Evolutionary conservation across 2,888 invertebrate species (phyloP), one percentile per base, ranked within the genome.

Genomic region (Drosophila quinaria): DNA sequence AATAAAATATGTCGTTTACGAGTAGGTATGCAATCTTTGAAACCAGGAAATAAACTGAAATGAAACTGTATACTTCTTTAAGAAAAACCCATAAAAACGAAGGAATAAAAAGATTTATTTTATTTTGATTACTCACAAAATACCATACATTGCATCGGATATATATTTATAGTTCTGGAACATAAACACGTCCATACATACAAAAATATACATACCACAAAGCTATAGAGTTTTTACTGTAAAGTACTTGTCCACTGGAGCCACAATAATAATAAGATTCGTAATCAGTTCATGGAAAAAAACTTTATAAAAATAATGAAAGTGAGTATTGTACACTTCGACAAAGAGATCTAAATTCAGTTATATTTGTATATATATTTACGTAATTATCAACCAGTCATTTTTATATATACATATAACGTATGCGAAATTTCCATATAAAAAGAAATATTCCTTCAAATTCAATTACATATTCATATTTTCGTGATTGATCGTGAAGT

Each of bases 321-420:
- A 41, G 10, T 41, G 39, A 39, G 41, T 41, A 17, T 2, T 17
- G 17, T 1, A 5, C 11, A 9, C 19, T 42, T 11, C 4, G 3
- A 44, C 25, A 44, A 44, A 44, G 44, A 13, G 22, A 44, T 44
- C 13, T 44, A 22, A 44, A 22, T 44, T 22, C 13, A 4, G 44
- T 8, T 22, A 25, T n/a, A n/a, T n/a, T 3, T 44, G 8, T 22
- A 9, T n/a, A n/a, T n/a, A 6, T 44, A 22, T 25, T 6, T 22
- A 5, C 11, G 10, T 4, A 11, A 19, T 19, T 3, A 6, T 3
- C 6, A 19, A 44, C 2, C 19, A 44, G 19, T 41, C 17, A 17
- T 41, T 35, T 35, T 11, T 33, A 33, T 15, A 39, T 1, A 41
- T 10, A 17, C 9, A 15, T 8, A 22, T 22, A 22, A 4, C 22